phyloP scores from a whole-genome alignment of 2,113 vertebrate species.

The Corythaeola cristata region DNA sequence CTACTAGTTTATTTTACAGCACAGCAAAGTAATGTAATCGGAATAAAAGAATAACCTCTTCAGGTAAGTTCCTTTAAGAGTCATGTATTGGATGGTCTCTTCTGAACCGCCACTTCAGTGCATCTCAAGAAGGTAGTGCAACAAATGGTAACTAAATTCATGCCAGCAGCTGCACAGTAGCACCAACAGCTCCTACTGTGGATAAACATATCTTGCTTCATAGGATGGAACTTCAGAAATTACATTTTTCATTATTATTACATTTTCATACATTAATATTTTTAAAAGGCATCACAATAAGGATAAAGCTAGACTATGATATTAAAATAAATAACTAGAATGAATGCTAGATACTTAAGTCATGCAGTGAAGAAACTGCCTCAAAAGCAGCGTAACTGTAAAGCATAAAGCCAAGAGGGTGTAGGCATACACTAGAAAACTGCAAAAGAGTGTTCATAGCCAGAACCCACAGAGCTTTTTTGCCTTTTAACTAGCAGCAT shows the following conservation, averaged over 20 bases:
- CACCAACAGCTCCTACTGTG: not conserved
- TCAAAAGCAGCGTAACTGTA: not conserved
- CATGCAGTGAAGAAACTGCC: not conserved
- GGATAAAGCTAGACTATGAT: not conserved
- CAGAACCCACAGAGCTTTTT: not conserved
- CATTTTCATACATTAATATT: not conserved
- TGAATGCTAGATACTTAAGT: not conserved
- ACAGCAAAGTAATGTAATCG: not conserved
- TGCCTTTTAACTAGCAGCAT: not conserved
- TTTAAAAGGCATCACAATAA: not conserved
- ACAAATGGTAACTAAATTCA: not conserved
- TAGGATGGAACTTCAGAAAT: not conserved
- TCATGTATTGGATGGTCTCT: not conserved
- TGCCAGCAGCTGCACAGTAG: not conserved
- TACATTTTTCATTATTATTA: not conserved
- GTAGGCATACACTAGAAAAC: not conserved
- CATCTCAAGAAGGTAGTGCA: not conserved
- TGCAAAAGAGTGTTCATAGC: accelerated
- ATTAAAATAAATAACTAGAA: not conserved
- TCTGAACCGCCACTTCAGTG: not conserved
- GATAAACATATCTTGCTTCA: not conserved
- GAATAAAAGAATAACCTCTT: not conserved
- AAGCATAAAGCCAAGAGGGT: not conserved
- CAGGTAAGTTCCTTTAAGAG: not conserved
- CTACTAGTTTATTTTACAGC: not conserved